These are phyloP conservation scores for Pipistrellus pipistrellus DNA, from an alignment of 2,797 vertebrate species.

Conservation along the genomic window DNA sequence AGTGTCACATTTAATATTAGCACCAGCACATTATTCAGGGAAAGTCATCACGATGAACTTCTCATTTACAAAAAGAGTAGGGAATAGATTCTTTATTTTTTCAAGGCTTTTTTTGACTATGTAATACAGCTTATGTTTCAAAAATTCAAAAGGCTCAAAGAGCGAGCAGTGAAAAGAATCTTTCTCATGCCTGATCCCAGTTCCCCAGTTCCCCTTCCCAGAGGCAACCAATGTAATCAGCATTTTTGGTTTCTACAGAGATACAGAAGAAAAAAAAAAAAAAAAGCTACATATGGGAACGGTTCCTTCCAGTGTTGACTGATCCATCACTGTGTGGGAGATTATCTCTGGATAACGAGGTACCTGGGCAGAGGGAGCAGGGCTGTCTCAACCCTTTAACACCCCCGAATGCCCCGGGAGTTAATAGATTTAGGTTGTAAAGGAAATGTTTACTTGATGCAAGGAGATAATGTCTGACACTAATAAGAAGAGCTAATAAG, in stretches of 20 bases:
- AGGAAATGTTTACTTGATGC: constrained; percentile 19
- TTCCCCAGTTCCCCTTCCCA: background rate
- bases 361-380: background rate
- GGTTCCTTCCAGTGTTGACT: background rate
- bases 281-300: background rate
- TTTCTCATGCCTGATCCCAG: background rate
- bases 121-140: background rate
- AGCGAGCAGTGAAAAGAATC: background rate
- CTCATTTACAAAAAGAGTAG: background rate
- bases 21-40: background rate
- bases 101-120: background rate
- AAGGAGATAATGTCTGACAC: background rate
- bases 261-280: background rate
- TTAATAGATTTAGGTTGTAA: constrained; percentile 1
- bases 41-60: background rate
- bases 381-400: background rate
- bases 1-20: background rate
- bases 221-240: background rate
- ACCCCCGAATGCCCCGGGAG: background rate
- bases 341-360: constrained; percentile 10
- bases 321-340: background rate
- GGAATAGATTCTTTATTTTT: background rate
- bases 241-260: background rate
- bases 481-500: constrained; percentile 52
- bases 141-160: constrained; percentile 35